Base-by-base conservation (phyloP, 2,888 invertebrate species). In the Macrophya alboannulata region DNA sequence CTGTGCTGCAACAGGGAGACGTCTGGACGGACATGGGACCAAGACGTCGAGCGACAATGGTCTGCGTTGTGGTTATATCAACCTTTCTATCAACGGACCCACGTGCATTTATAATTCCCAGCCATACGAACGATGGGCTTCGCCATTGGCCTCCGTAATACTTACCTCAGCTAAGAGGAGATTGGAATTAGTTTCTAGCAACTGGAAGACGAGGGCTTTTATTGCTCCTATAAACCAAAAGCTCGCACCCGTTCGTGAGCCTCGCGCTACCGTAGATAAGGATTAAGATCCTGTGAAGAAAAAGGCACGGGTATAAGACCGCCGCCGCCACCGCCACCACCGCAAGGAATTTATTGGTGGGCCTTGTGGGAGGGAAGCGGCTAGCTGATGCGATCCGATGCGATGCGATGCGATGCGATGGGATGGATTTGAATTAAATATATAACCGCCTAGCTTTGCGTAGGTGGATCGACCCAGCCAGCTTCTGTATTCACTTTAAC, bases 401-500 rank as follows among this genome's bases (percentile, higher is more conserved):
- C 62, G 51, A 59, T 62, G 62, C 59, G 40, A 59, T 62, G 62
- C 62, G 51, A 59, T 62, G 62, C 43, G 51, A 59, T 59, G 31
- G 74, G 84, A 86, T 51, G 74, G 87, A 88, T 89, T 89, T 88
- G 87, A 90, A 89, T 88, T 85, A 87, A 88, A 87, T 85, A 40
- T 43, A n/a, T 25, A 59, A 40, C 31, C 43, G 43, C 83, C 45
- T 59, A 37, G 84, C 25, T 59, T 37, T 45, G 87, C 88, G 90
- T 90, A 88, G 89, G 89, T 87, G 89, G 88, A 89, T 55, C 15
- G 89, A 89, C 87, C 87, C 84, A 81, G 55, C 84, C 87, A 85
- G 89, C 90, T 90, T 87, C 90, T 87, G 89, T 89, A 89, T 88
- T 88, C 40, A 81, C 37, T 62, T 81, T 51, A 77, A 81, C 79